Percentiles rank a stretch among this genome's conserved stretches.
phyloP scores from a whole-genome alignment of 2,888 invertebrate species.

The Lycocerus yunnanus region DNA sequence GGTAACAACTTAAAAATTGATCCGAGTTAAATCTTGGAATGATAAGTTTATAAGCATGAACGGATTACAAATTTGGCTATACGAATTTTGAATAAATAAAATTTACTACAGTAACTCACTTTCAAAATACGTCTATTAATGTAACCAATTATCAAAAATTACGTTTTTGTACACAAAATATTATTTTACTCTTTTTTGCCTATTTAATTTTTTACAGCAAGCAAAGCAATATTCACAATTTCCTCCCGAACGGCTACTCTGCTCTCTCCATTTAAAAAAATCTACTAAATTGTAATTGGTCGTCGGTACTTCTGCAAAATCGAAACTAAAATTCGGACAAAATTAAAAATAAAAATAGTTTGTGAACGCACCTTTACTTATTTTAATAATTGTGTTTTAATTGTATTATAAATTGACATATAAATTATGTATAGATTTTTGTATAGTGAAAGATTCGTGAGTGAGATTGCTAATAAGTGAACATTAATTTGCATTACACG shows the following conservation, averaged over 20 bases:
- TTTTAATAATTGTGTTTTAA: background rate
- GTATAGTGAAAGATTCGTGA: conserved; percentile 24
- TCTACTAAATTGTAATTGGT: background rate
- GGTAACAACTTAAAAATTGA: background rate
- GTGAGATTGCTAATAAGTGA: conserved; percentile 27
- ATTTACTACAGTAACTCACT: background rate
- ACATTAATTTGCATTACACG: conserved; percentile 28
- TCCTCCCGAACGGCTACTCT: background rate
- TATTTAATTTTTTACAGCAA: background rate
- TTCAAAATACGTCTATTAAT: background rate
- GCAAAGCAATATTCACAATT: background rate
- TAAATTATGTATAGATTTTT: conserved; percentile 11
- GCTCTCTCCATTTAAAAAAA: background rate
- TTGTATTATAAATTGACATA: conserved; percentile 13
- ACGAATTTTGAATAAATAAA: background rate
- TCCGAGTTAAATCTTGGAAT: background rate
- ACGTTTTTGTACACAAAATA: background rate
- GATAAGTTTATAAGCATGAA: background rate
- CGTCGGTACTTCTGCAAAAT: background rate
- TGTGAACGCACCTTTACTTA: background rate
- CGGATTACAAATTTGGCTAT: background rate
- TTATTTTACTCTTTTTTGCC: background rate
- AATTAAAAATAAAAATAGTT: background rate
- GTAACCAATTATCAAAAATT: background rate
- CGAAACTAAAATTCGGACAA: background rate